phyloP scores from a whole-genome alignment of 1,140 invertebrate species.

The Capitella teleta region DNA sequence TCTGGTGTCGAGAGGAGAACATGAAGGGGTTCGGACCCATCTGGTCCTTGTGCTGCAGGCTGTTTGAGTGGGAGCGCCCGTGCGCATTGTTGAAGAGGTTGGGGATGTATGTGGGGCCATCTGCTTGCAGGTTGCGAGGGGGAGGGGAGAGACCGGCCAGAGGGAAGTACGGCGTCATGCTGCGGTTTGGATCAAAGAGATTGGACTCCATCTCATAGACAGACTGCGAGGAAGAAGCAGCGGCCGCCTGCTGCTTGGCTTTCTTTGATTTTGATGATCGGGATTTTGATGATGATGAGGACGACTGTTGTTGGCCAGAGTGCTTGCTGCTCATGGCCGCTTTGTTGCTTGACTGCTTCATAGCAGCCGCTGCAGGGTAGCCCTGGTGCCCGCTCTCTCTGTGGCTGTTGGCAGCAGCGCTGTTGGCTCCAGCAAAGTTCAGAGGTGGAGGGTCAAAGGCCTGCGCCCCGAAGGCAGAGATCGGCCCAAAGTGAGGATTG shows the following conservation, averaged over 20 bases:
- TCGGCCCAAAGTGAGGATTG: too few relatives aligned
- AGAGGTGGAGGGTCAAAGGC: too few relatives aligned
- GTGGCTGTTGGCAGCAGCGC: too few relatives aligned
- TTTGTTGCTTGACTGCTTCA: too few relatives aligned
- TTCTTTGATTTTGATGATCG: slow-evolving; percentile 21
- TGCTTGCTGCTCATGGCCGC: too few relatives aligned
- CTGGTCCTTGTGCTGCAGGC: slow-evolving; percentile 23
- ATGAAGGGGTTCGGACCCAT: slow-evolving; percentile 28
- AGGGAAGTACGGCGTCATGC: slow-evolving; percentile 31
- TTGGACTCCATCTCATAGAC: slow-evolving; percentile 28
- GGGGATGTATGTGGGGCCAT: slow-evolving; percentile 29
- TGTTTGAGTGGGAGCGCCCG: slow-evolving; percentile 22
- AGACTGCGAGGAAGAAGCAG: slow-evolving; percentile 11
- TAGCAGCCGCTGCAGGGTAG: too few relatives aligned
- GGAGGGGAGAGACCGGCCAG: slow-evolving; percentile 26
- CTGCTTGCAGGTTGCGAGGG: slow-evolving; percentile 23
- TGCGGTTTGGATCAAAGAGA: slow-evolving; percentile 35
- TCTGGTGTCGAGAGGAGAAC: slow-evolving; percentile 31
- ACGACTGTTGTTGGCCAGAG: slow-evolving; percentile 17
- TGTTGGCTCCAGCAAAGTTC: too few relatives aligned
- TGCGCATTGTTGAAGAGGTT: slow-evolving; percentile 21
- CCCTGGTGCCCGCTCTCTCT: too few relatives aligned
- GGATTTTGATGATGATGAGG: slow-evolving; percentile 15
- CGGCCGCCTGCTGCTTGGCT: slow-evolving; percentile 16
- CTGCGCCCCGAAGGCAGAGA: too few relatives aligned